These are phyloP conservation scores for Chorisops tibialis DNA, from an alignment of 2,888 invertebrate genomes.

Conservation along the genomic window DNA sequence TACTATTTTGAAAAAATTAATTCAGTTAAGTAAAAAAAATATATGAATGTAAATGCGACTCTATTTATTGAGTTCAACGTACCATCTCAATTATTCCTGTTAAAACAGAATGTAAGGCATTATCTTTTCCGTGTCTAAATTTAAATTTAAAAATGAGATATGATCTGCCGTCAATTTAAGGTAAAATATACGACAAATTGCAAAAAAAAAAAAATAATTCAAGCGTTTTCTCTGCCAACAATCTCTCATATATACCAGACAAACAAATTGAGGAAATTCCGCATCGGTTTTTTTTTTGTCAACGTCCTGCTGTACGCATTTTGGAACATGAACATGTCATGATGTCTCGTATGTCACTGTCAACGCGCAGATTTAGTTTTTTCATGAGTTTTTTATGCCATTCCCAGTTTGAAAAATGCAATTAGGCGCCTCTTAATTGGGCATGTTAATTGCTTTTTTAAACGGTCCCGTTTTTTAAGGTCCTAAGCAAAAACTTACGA, in stretches of 20 bases:
- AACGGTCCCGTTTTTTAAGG: slow-evolving; percentile 3
- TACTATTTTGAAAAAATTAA: too few relatives aligned
- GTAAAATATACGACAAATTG: too few relatives aligned
- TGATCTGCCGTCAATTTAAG: too few relatives aligned
- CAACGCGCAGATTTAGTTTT: slow-evolving; percentile 11
- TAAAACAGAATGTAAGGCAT: too few relatives aligned
- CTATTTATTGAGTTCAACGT: too few relatives aligned
- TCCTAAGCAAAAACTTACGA: not conserved
- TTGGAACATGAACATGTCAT: slow-evolving; percentile 23
- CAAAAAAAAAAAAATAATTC: too few relatives aligned
- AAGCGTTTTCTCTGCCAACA: not conserved
- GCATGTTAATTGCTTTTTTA: slow-evolving; percentile 26
- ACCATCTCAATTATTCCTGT: too few relatives aligned
- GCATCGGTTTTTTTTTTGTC: slow-evolving; percentile 17
- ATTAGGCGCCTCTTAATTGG: slow-evolving; percentile 27
- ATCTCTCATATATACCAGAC: not conserved
- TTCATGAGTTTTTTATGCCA: not conserved
- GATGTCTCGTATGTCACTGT: slow-evolving; percentile 25
- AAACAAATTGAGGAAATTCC: slow-evolving; percentile 19
- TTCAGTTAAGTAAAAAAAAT: too few relatives aligned
- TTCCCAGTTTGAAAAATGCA: slow-evolving; percentile 14
- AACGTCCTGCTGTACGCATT: slow-evolving; percentile 15
- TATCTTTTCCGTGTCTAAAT: too few relatives aligned
- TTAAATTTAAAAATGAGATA: too few relatives aligned
- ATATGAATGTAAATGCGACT: too few relatives aligned